Percentiles rank a stretch among this genome's conserved stretches.
phyloP scores from a whole-genome alignment of 2,888 invertebrate genomes.

The Eledone cirrhosa region DNA sequence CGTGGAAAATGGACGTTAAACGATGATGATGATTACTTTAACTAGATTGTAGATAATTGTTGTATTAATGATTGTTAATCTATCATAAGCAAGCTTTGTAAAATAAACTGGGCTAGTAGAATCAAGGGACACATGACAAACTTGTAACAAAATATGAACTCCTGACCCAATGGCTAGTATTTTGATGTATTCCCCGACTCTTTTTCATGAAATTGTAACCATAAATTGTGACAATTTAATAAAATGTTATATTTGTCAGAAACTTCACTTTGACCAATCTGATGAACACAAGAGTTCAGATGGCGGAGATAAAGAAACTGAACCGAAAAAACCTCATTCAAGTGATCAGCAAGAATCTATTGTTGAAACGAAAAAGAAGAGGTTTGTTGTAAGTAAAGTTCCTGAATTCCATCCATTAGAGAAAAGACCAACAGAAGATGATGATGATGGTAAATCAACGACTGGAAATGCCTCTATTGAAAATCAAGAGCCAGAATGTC shows the following conservation, averaged over 20 bases:
- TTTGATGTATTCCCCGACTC: too few species aligned
- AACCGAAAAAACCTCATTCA: not conserved
- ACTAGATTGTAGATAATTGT: too few species aligned
- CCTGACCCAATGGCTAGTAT: too few species aligned
- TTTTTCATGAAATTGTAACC: too few species aligned
- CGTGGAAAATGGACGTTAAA: too few species aligned
- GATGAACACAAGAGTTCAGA: not conserved
- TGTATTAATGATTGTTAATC: too few species aligned
- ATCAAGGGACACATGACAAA: too few species aligned
- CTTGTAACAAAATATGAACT: too few species aligned
- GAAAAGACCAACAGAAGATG: slow-evolving; percentile 37
- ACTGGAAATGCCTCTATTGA: slow-evolving; percentile 38
- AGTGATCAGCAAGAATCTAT: slow-evolving; percentile 34
- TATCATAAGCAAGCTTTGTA: too few species aligned
- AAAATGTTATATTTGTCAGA: slow-evolving; percentile 39
- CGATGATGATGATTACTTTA: too few species aligned
- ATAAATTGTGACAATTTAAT: too few species aligned
- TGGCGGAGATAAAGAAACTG: slow-evolving; percentile 3
- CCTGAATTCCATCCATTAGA: slow-evolving; percentile 32
- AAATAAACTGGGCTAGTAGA: too few species aligned
- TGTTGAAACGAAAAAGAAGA: slow-evolving; percentile 50
- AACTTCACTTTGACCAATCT: slow-evolving; percentile 41
- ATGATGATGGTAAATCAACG: slow-evolving; percentile 54
- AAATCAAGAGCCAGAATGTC: slow-evolving; percentile 31
- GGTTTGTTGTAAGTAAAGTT: slow-evolving; percentile 46